Evolutionary conservation across 2,113 vertebrate species (phyloP).

Genomic region (Nycticryphes semicollaris): DNA sequence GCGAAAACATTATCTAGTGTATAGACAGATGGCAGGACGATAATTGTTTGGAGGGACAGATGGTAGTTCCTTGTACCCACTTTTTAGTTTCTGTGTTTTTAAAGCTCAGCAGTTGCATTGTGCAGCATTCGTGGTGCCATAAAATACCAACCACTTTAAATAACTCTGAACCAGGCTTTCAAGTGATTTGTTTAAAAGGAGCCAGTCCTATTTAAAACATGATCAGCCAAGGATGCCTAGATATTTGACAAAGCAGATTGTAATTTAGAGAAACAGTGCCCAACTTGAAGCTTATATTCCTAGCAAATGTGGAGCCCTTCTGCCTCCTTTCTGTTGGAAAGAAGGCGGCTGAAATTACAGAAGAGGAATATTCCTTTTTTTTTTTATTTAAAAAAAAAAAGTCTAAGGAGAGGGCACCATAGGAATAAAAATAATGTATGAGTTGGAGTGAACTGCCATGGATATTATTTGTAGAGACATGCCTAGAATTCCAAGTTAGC

Average conservation of each 20-base stretch:
- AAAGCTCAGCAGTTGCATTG: conserved; percentile 74
- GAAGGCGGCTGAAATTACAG: not conserved
- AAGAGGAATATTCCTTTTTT: not conserved
- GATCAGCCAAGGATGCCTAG: conserved; percentile 51
- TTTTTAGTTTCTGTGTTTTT: conserved; percentile 76
- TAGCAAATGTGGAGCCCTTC: not conserved
- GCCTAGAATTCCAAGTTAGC: conserved; percentile 12
- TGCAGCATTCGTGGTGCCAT: conserved; percentile 60
- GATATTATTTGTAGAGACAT: not conserved
- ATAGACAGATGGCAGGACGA: conserved; percentile 76
- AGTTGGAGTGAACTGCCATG: not conserved
- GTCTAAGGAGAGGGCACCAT: not conserved
- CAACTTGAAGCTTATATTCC: not conserved
- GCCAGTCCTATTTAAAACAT: conserved; percentile 64
- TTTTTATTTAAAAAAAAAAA: not conserved
- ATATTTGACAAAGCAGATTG: conserved; percentile 50
- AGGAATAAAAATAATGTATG: conserved; percentile 21
- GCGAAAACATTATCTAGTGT: conserved; percentile 73
- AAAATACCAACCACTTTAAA: conserved; percentile 74
- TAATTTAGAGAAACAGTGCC: conserved; percentile 48
- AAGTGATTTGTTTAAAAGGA: conserved; percentile 67
- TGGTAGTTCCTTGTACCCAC: conserved; percentile 76
- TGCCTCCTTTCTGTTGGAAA: conserved; percentile 14
- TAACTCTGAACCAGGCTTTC: conserved; percentile 70
- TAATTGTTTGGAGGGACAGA: conserved; percentile 80